phyloP scores from a whole-genome alignment of 2,888 invertebrate species.

The Loripinus fragilis region DNA sequence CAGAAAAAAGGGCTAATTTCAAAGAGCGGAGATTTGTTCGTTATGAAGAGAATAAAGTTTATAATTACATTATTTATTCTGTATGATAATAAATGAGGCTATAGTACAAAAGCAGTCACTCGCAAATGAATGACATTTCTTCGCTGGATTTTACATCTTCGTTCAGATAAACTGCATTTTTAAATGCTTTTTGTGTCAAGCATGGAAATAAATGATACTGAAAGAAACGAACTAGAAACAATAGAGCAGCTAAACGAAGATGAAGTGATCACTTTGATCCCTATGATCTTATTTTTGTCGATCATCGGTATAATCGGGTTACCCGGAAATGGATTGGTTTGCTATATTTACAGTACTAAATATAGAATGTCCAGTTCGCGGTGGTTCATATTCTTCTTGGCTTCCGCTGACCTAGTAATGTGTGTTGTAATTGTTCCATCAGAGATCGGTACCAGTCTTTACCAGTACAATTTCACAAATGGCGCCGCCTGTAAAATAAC shows the following conservation, averaged over 20 bases:
- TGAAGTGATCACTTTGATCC: slow-evolving; percentile 56
- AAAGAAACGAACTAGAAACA: background rate
- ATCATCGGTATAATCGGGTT: slow-evolving; percentile 53
- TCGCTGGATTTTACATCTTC: too few relatives aligned
- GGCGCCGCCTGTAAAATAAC: slow-evolving; percentile 50
- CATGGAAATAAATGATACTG: too few relatives aligned
- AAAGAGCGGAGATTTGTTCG: too few relatives aligned
- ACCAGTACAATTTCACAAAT: slow-evolving; percentile 58
- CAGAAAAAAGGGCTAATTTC: too few relatives aligned
- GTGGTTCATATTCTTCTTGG: slow-evolving; percentile 63
- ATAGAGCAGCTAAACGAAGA: slow-evolving; percentile 40
- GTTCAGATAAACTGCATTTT: too few relatives aligned
- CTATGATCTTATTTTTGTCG: slow-evolving; percentile 49
- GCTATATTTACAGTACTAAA: slow-evolving; percentile 58
- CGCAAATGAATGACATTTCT: too few relatives aligned
- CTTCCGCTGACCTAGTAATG: slow-evolving; percentile 59
- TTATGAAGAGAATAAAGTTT: too few relatives aligned
- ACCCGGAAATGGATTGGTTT: slow-evolving; percentile 63
- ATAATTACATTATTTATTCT: too few relatives aligned
- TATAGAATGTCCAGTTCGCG: slow-evolving; percentile 62
- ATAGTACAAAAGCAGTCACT: too few relatives aligned
- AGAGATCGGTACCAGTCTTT: slow-evolving; percentile 53
- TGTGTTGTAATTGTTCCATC: slow-evolving; percentile 58
- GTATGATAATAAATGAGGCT: too few relatives aligned
- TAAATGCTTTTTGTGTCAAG: too few relatives aligned